phyloP scores from a whole-genome alignment of 2,113 vertebrate genomes.

The Acrocephalus arundinaceus region DNA sequence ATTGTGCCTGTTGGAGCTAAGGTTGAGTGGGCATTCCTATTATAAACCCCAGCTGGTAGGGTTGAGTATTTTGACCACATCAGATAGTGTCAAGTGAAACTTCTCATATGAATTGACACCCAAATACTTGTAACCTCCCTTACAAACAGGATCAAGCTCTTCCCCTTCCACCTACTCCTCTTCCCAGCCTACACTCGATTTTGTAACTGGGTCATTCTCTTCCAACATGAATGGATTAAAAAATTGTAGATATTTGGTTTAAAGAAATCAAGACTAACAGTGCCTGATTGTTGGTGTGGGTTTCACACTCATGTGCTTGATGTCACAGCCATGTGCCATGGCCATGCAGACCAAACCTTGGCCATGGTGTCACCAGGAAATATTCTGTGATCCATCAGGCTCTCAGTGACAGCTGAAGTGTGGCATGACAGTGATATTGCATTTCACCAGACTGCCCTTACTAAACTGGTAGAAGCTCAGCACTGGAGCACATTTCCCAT shows the following conservation, averaged over 20 bases:
- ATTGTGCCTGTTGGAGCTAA: constrained; percentile 7
- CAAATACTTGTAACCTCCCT: background rate
- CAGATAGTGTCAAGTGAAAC: constrained; percentile 38
- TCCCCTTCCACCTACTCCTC: background rate
- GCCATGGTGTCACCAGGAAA: rapidly evolving
- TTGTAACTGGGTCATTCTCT: background rate
- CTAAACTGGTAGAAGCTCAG: background rate
- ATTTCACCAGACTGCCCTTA: background rate
- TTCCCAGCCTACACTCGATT: background rate
- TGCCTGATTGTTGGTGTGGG: no score
- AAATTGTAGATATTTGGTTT: background rate
- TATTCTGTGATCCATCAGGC: background rate
- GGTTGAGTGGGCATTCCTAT: constrained; percentile 47
- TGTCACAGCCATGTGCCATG: background rate
- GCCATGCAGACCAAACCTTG: background rate
- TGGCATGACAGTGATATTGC: rapidly evolving
- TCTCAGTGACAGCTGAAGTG: background rate
- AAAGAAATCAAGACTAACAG: background rate
- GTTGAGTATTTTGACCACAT: constrained; percentile 25
- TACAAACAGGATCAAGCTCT: background rate
- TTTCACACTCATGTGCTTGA: background rate
- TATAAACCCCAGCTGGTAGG: constrained; percentile 2
- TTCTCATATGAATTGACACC: constrained; percentile 27
- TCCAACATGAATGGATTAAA: background rate
- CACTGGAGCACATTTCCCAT: rapidly evolving